Base-by-base conservation (phyloP, 1,140 invertebrate species). In the Arion vulgaris region DNA sequence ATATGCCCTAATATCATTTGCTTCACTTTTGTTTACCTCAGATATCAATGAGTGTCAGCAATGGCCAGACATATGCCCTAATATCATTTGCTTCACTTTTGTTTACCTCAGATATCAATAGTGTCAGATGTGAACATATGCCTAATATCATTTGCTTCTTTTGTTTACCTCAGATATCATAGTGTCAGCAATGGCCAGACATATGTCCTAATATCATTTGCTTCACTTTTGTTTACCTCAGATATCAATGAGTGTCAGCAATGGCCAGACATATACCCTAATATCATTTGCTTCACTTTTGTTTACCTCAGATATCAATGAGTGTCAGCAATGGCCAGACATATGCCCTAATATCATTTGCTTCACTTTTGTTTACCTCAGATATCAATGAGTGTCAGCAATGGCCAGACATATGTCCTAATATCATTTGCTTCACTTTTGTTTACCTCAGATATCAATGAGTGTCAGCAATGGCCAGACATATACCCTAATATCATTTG, bases 61-160 rank as follows among this genome's bases (percentile, higher is more conserved):
- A 74, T 87, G 86, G 57, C 85, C 90, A n/a, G 86, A 88, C 34
- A 85, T 90, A n/a, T 93, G 93, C 89, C 79, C 85, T 36, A 89
- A 91, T 85, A 89, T n/a, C n/a, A n/a, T n/a, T n/a, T n/a, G n/a
- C n/a, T n/a, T n/a, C n/a, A n/a, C n/a, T n/a, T n/a, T n/a, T n/a
- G n/a, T n/a, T n/a, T n/a, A n/a, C n/a, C 86, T 36, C 81, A 93
- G 92, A 91, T 84, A 89, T 93, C n/a, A 91, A 93, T 85, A 92
- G 84, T 93, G 92, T 87, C 83, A 83, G 41, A 36, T 89, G 77
- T 87, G 86, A 86, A 88, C 36, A 85, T 90, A 26, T 93, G 93
- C 79, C 85, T 34, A n/a, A n/a, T n/a, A n/a, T n/a, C n/a, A n/a
- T n/a, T n/a, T n/a, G n/a, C n/a, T n/a, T n/a, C n/a, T n/a, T n/a